Evolutionary conservation across 2,797 vertebrate species (phyloP).

Genomic region (Centropyge bicolor): DNA sequence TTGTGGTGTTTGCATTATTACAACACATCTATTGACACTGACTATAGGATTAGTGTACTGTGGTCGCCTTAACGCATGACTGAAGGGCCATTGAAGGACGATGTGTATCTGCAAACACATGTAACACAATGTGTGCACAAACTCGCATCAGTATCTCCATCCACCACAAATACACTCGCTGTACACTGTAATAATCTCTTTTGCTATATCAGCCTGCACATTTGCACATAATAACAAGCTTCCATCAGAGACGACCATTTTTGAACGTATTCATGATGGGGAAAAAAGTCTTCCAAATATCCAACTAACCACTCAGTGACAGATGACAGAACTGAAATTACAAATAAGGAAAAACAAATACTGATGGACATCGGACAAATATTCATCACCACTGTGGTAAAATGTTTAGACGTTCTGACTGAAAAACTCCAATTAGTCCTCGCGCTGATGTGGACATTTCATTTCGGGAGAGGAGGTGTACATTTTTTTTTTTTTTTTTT

Average conservation of each 20-base stretch:
- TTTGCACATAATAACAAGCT: slow-evolving; percentile 4
- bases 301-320: slow-evolving; percentile 55
- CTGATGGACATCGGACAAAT: slow-evolving; percentile 46
- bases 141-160: slow-evolving; percentile 12
- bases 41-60: slow-evolving; percentile 30
- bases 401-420: slow-evolving; percentile 53
- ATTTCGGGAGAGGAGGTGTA: slow-evolving; percentile 14
- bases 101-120: slow-evolving; percentile 53
- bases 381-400: slow-evolving; percentile 58
- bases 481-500: slow-evolving; percentile 22
- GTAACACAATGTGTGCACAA: slow-evolving; percentile 32
- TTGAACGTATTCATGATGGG: not conserved
- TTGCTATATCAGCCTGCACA: not conserved
- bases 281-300: slow-evolving; percentile 20
- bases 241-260: too few species aligned
- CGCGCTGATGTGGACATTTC: slow-evolving; percentile 44
- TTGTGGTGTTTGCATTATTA: slow-evolving; percentile 14
- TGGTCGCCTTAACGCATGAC: slow-evolving; percentile 40
- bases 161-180: not conserved
- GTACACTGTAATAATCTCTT: not conserved
- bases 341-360: slow-evolving; percentile 54
- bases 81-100: slow-evolving; percentile 31
- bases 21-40: not conserved
- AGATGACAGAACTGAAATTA: slow-evolving; percentile 52
- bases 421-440: slow-evolving; percentile 43